Evolutionary conservation across 2,888 invertebrate genomes (phyloP).

Genomic region (Lymantria dispar): DNA sequence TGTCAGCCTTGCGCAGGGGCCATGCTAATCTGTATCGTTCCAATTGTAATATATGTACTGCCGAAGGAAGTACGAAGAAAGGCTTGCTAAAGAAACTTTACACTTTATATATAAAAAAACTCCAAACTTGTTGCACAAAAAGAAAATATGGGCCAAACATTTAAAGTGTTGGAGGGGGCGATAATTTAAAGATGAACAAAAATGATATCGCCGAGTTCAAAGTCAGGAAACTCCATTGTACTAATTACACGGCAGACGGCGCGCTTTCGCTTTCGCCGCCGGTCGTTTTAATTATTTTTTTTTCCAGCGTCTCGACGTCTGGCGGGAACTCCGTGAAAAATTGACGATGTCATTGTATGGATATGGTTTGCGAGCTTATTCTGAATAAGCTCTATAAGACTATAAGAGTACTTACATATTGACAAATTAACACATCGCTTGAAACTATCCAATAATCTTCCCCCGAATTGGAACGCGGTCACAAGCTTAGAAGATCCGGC

Average conservation of each 20-base stretch:
- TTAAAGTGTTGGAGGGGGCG: constrained; percentile 25
- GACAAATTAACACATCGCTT: too few relatives aligned
- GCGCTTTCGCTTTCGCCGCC: constrained; percentile 79
- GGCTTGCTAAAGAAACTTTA: background rate
- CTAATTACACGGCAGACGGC: constrained; percentile 82
- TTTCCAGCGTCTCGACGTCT: constrained; percentile 79
- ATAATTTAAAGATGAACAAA: constrained; percentile 62
- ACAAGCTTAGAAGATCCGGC: too few relatives aligned
- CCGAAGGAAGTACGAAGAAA: too few relatives aligned
- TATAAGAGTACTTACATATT: too few relatives aligned
- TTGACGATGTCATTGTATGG: constrained; percentile 42
- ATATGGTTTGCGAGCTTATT: constrained; percentile 8
- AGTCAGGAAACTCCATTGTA: constrained; percentile 81
- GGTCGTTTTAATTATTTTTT: constrained; percentile 81
- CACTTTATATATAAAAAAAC: constrained; percentile 2
- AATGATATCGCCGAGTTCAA: constrained; percentile 77
- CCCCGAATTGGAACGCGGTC: too few relatives aligned
- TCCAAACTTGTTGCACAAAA: constrained; percentile 20
- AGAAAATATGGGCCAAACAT: constrained; percentile 35
- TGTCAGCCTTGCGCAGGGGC: too few relatives aligned
- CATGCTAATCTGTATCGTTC: too few relatives aligned
- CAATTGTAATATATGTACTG: too few relatives aligned
- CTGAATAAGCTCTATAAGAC: too few relatives aligned
- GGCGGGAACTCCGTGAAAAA: constrained; percentile 77
- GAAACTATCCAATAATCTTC: too few relatives aligned